phyloP scores from a whole-genome alignment of 2,113 vertebrate species.

The Arothron firmamentum region DNA sequence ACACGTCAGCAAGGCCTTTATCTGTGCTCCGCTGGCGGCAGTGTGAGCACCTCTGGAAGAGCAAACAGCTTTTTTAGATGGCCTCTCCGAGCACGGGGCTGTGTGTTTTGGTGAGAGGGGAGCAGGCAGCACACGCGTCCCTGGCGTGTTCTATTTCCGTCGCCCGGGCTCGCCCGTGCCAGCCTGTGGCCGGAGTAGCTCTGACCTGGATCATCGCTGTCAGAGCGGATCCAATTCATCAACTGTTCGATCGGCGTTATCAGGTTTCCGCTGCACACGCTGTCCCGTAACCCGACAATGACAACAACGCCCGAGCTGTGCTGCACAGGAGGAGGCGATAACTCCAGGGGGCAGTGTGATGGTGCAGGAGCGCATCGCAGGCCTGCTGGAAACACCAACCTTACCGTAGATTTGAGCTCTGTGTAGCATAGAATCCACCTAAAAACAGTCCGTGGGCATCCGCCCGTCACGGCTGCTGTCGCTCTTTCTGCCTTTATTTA shows the following conservation, averaged over 20 bases:
- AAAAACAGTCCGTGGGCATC: no score
- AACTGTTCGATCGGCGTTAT: slow-evolving; percentile 54
- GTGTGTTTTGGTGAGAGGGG: neutral
- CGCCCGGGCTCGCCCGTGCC: slow-evolving; percentile 41
- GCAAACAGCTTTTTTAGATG: slow-evolving; percentile 4
- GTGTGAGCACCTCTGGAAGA: slow-evolving; percentile 4
- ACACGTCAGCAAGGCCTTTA: slow-evolving; percentile 50
- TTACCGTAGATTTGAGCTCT: neutral
- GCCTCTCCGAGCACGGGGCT: slow-evolving; percentile 11
- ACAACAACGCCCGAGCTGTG: slow-evolving; percentile 42
- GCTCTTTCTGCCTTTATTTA: neutral
- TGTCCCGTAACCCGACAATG: slow-evolving; percentile 45
- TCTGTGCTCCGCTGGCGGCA: slow-evolving; percentile 13
- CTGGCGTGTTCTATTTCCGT: slow-evolving; percentile 61
- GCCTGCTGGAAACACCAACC: slow-evolving; percentile 20
- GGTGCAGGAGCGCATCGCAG: slow-evolving; percentile 10
- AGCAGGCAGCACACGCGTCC: slow-evolving; percentile 24
- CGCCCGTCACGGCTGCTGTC: no score
- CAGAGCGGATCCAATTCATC: slow-evolving; percentile 53
- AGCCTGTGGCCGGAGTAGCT: slow-evolving; percentile 35
- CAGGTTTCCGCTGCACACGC: slow-evolving; percentile 52
- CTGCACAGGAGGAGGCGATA: slow-evolving; percentile 28
- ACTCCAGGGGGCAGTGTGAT: slow-evolving; percentile 8
- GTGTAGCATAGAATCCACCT: slow-evolving; percentile 6
- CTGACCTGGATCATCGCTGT: slow-evolving; percentile 60